These are phyloP conservation scores for Endomychus coccineus DNA, from an alignment of 2,888 invertebrate genomes.

Conservation along the genomic window DNA sequence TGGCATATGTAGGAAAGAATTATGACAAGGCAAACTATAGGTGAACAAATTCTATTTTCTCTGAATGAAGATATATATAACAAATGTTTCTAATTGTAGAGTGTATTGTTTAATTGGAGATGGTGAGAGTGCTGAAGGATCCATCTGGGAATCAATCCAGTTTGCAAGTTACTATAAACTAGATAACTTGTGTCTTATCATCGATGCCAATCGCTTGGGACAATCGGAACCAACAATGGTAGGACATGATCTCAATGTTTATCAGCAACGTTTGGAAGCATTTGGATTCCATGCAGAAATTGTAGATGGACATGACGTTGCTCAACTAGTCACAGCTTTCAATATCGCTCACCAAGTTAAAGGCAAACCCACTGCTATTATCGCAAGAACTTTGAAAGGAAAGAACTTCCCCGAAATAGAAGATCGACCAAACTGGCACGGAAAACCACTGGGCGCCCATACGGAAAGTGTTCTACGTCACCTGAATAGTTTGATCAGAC, in stretches of 20 bases:
- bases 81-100: conserved; percentile 48
- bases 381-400: conserved; percentile 95
- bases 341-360: conserved; percentile 64
- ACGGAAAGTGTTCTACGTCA: conserved; percentile 62
- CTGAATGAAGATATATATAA: conserved; percentile 5
- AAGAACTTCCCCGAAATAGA: conserved; percentile 82
- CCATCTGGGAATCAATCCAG: conserved; percentile 93
- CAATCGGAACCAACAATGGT: conserved; percentile 93
- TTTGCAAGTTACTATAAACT: conserved; percentile 92
- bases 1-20: conserved; percentile 93
- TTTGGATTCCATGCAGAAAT: conserved; percentile 87
- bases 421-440: conserved; percentile 93
- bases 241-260: conserved; percentile 80
- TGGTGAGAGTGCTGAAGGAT: conserved; percentile 97
- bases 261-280: conserved; percentile 73
- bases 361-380: conserved; percentile 82
- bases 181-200: conserved; percentile 92
- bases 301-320: conserved; percentile 94
- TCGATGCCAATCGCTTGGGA: conserved; percentile 94
- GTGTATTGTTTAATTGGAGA: conserved; percentile 94
- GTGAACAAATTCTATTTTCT: too few relatives aligned
- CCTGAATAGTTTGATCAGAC: conserved; percentile 58
- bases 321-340: conserved; percentile 81
- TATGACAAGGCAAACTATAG: conserved; percentile 75
- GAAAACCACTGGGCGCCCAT: conserved; percentile 85